Percentiles rank a stretch among this genome's conserved stretches.
These are phyloP conservation scores for Orthosia incerta DNA, from an alignment of 2,888 invertebrate genomes.

Conservation along the genomic window DNA sequence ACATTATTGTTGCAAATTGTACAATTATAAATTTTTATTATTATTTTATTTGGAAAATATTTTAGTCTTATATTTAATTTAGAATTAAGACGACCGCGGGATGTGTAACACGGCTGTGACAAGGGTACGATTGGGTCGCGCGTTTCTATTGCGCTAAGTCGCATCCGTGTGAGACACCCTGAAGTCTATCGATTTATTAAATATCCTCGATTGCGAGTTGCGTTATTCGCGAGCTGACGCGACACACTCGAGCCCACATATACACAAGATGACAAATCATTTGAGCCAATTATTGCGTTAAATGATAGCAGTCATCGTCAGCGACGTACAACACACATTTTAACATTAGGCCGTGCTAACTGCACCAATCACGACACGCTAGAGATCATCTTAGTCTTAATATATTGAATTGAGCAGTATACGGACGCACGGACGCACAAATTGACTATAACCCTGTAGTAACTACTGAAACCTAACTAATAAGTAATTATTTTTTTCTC, in stretches of 20 bases:
- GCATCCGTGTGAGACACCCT: conserved; percentile 57
- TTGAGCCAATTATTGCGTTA: conserved; percentile 71
- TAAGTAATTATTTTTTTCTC: conserved; percentile 80
- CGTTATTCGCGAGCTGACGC: conserved; percentile 47
- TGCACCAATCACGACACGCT: conserved; percentile 81
- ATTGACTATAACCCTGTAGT: conserved; percentile 87
- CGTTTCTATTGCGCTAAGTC: conserved; percentile 16
- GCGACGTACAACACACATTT: conserved; percentile 71
- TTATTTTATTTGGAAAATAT: conserved; percentile 65
- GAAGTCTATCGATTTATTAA: conserved; percentile 62
- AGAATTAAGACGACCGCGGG: conserved; percentile 65
- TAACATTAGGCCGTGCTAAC: conserved; percentile 82
- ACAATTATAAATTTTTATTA: conserved; percentile 64
- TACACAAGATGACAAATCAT: conserved; percentile 61
- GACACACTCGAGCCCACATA: conserved; percentile 49
- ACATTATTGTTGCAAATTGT: conserved; percentile 68
- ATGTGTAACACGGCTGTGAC: conserved; percentile 57
- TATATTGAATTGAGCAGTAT: conserved; percentile 88
- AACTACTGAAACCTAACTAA: conserved; percentile 86
- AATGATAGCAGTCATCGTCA: conserved; percentile 73
- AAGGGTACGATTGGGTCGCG: conserved; percentile 16
- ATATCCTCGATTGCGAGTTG: conserved; percentile 56
- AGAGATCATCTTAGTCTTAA: conserved; percentile 82
- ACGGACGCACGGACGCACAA: conserved; percentile 88
- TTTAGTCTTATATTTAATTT: conserved; percentile 70